Percentiles rank a stretch among this genome's conserved stretches.
Conservation (phyloP, 2,797 vertebrate genomes). For the Leptatherina wallacei region DNA sequence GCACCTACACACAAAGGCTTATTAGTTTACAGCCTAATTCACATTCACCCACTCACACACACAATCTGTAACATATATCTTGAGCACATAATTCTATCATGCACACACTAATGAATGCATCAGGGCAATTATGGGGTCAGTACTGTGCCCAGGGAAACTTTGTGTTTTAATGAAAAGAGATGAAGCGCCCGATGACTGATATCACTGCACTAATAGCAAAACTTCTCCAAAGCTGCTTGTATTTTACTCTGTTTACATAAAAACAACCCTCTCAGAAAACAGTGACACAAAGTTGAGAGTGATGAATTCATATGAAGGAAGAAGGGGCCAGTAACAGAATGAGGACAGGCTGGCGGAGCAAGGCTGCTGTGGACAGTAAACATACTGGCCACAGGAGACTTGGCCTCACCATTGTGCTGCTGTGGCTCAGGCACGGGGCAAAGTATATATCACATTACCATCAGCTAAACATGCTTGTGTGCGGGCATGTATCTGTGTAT, state of each 20-base stretch:
- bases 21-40: background rate
- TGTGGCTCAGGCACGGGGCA: slow-evolving; percentile 38
- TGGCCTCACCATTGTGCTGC: slow-evolving; percentile 37
- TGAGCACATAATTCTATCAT: background rate
- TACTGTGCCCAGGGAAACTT: background rate
- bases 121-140: background rate
- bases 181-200: background rate
- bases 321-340: slow-evolving; percentile 71
- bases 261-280: slow-evolving; percentile 15
- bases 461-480: slow-evolving; percentile 40
- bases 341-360: slow-evolving; percentile 54
- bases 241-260: slow-evolving; percentile 11
- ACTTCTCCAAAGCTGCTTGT: background rate
- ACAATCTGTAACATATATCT: slow-evolving; percentile 1
- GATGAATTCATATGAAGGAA: slow-evolving; percentile 47
- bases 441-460: slow-evolving; percentile 70
- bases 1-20: background rate
- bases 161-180: background rate
- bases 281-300: slow-evolving; percentile 22
- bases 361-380: slow-evolving; percentile 63
- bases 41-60: background rate
- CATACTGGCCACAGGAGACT: slow-evolving; percentile 56
- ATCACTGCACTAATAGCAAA: background rate
- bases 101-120: background rate
- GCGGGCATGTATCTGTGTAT: background rate